Percentiles rank a stretch among this genome's conserved stretches.
phyloP scores from a whole-genome alignment of 2,888 invertebrate genomes.

The Oxytorus armatus region DNA sequence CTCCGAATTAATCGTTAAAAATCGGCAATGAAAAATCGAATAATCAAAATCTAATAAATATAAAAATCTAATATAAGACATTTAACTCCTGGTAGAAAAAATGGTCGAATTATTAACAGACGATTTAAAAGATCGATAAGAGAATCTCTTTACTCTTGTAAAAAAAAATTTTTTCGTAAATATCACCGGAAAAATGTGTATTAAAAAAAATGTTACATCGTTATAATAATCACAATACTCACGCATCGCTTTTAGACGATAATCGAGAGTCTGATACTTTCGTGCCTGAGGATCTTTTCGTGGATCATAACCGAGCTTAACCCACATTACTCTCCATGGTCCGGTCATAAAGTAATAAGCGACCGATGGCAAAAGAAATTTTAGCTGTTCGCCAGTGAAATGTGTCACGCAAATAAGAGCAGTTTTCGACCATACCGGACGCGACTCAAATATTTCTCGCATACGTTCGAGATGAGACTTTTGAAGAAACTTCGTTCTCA shows the following conservation, averaged over 20 bases:
- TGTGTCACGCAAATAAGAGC: slow-evolving; percentile 89
- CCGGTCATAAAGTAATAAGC: slow-evolving; percentile 95
- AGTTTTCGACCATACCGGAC: slow-evolving; percentile 95
- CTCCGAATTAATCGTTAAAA: no score
- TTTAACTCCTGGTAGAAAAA: no score
- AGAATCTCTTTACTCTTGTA: no score
- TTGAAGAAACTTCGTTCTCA: slow-evolving; percentile 83
- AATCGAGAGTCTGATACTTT: slow-evolving; percentile 95
- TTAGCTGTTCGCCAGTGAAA: slow-evolving; percentile 88
- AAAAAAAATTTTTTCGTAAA: no score
- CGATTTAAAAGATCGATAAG: no score
- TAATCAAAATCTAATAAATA: no score
- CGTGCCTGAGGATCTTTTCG: slow-evolving; percentile 91
- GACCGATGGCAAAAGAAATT: slow-evolving; percentile 92
- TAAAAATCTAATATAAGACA: no score
- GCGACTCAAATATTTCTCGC: slow-evolving; percentile 89
- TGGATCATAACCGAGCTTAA: slow-evolving; percentile 96
- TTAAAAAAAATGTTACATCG: no score
- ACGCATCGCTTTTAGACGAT: slow-evolving; percentile 89
- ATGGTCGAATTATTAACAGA: no score
- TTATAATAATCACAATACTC: slow-evolving; percentile 71
- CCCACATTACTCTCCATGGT: slow-evolving; percentile 97
- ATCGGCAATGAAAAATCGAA: no score
- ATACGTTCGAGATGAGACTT: slow-evolving; percentile 81
- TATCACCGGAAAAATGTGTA: no score